Base-by-base conservation (phyloP, 2,888 invertebrate genomes). In the Nephrotoma appendiculata region DNA sequence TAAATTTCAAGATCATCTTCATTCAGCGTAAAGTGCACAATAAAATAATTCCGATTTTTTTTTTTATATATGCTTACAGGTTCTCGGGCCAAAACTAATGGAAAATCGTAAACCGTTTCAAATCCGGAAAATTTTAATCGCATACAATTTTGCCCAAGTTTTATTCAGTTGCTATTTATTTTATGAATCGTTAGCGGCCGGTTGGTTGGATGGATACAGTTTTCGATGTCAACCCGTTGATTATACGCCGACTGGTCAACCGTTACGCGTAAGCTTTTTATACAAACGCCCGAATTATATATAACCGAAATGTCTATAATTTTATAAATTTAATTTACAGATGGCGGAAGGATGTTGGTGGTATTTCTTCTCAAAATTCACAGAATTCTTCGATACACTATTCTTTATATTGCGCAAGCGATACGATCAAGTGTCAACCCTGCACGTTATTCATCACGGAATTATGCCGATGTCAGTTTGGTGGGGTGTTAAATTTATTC, bases 331-430 rank as follows among this genome's bases (percentile, higher is more conserved):
- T 83, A 86, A 86, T 86, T 90, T 91, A 48, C 92, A 97, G 97
- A 96, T 97, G 93, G 96, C 95, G 4, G 90, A 91, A 48, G 96
- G 96, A 45, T 97, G 97, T 90, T 98, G 98, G 97, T 97, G 96
- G 97, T 98, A 98, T 90, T 98, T 96, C 91, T 94, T 98, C 90
- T 97, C 98, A 43, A 98, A 98, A 92, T 98, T 98, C 91, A 96
- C 97, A 87, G 98, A 98, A 92, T 96, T 98, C 91, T 94, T 97
- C 88, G 98, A 98, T 91, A 98, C 98, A 87, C 95, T 97, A 90
- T 98, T 98, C 93, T 98, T 98, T 92, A 96, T 98, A 87, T 93
- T 98, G 92, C 94, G 98, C 87, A 98, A 98, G 93, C 98, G 98
- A 91, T 95, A 95, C 91, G 95, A 96, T 91, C 98, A 98, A 90